These are phyloP conservation scores for Cheilosia vulpina DNA, from an alignment of 2,888 invertebrate species.

Conservation along the genomic window DNA sequence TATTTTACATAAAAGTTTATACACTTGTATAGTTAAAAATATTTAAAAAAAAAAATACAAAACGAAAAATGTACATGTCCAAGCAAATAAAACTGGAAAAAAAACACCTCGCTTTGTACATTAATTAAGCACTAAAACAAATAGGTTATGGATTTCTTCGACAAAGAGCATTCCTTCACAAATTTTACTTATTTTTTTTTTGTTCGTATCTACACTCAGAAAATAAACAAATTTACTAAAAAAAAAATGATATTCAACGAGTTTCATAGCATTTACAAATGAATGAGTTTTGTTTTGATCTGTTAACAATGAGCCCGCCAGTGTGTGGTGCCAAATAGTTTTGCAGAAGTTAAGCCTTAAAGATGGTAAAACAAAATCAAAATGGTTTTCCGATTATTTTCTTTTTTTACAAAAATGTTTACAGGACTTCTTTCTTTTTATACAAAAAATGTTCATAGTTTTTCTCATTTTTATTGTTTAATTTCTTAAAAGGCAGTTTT, in stretches of 20 bases:
- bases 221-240: constrained; percentile 15
- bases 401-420: constrained; percentile 66
- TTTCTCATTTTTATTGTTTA: constrained; percentile 64
- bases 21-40: constrained; percentile 38
- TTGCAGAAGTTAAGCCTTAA: constrained; percentile 60
- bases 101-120: constrained; percentile 36
- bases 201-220: constrained; percentile 55
- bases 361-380: constrained; percentile 18
- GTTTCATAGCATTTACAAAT: constrained; percentile 67
- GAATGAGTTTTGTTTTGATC: constrained; percentile 34
- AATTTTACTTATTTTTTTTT: constrained; percentile 9
- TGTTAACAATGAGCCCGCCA: constrained; percentile 44
- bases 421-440: constrained; percentile 64
- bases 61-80: constrained; percentile 53
- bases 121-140: neutral
- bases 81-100: constrained; percentile 24
- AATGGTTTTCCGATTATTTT: constrained; percentile 20
- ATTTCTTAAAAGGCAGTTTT: constrained; percentile 74
- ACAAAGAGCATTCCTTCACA: constrained; percentile 12
- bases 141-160: neutral
- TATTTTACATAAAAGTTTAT: constrained; percentile 71
- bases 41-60: constrained; percentile 19
- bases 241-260: constrained; percentile 36
- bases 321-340: neutral
- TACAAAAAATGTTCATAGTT: constrained; percentile 65